Conservation (phyloP, 2,113 vertebrate genomes). For the Pedetes capensis region DNA sequence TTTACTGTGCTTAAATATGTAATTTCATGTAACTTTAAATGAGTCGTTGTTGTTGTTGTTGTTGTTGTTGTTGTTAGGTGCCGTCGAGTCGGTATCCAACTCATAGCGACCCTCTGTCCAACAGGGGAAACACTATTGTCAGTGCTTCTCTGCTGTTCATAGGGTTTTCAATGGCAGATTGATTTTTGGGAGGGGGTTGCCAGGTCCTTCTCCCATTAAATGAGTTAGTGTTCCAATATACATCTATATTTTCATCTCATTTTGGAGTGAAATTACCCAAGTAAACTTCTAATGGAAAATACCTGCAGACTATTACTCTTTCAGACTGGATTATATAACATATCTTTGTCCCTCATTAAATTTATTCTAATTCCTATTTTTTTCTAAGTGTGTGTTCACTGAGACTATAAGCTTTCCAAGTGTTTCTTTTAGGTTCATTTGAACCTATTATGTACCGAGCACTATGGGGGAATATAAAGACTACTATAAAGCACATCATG, state of each 20-base stretch:
- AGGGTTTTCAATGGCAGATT: too few species aligned
- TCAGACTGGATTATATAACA: constrained; percentile 33
- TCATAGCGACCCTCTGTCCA: too few species aligned
- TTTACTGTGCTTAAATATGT: constrained; percentile 30
- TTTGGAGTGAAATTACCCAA: neutral
- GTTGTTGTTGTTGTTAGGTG: too few species aligned
- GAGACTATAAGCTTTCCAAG: constrained; percentile 4
- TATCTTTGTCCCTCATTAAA: constrained; percentile 41
- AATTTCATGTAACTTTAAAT: constrained; percentile 24
- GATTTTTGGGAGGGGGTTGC: too few species aligned
- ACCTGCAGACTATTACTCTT: constrained; percentile 10
- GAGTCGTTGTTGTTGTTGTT: neutral
- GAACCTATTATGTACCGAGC: neutral
- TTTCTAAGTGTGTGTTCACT: constrained; percentile 25
- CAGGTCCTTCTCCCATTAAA: too few species aligned
- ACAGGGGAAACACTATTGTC: too few species aligned
- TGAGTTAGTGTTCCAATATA: neutral
- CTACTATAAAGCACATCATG: neutral
- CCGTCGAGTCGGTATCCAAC: too few species aligned
- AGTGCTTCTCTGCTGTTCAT: too few species aligned
- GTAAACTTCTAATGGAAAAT: constrained; percentile 42
- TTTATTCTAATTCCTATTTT: constrained; percentile 43
- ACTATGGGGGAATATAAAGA: neutral
- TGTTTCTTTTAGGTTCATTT: constrained; percentile 6
- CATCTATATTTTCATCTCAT: constrained; percentile 4